phyloP scores from a whole-genome alignment of 2,888 invertebrate genomes.

The Leucoma salicis region DNA sequence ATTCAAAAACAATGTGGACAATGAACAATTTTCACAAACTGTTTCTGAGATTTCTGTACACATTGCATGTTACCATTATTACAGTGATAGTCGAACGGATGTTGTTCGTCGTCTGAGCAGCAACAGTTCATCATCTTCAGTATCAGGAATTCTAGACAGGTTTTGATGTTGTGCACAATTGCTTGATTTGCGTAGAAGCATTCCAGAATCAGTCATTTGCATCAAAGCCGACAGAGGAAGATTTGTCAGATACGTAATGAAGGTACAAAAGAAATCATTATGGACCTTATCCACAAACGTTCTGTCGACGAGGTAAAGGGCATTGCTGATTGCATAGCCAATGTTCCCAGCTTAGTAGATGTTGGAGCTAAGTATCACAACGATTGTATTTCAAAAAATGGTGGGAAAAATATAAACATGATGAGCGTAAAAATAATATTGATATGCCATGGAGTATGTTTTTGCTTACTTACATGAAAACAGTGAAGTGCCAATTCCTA shows the following conservation, averaged over 20 bases:
- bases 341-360: background rate
- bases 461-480: too few relatives aligned
- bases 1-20: slow-evolving; percentile 4
- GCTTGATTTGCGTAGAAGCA: slow-evolving; percentile 6
- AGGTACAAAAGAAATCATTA: slow-evolving; percentile 4
- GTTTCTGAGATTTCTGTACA: slow-evolving; percentile 2
- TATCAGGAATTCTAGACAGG: slow-evolving; percentile 1
- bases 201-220: slow-evolving; percentile 6
- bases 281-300: background rate
- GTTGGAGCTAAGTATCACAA: slow-evolving; percentile 6
- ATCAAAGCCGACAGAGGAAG: slow-evolving; percentile 5
- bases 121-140: slow-evolving; percentile 1
- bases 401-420: background rate
- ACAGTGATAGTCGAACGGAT: slow-evolving; percentile 6
- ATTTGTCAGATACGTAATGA: slow-evolving; percentile 6
- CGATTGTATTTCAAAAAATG: background rate
- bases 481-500: too few relatives aligned
- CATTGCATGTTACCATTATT: slow-evolving; percentile 4
- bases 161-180: slow-evolving; percentile 4
- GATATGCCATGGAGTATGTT: too few relatives aligned
- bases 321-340: background rate
- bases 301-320: background rate
- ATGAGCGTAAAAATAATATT: too few relatives aligned
- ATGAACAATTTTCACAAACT: slow-evolving; percentile 2
- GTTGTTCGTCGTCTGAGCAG: slow-evolving; percentile 1